Evolutionary conservation across 2,113 vertebrate species (phyloP).

Genomic region (Chlamydotis undulata): DNA sequence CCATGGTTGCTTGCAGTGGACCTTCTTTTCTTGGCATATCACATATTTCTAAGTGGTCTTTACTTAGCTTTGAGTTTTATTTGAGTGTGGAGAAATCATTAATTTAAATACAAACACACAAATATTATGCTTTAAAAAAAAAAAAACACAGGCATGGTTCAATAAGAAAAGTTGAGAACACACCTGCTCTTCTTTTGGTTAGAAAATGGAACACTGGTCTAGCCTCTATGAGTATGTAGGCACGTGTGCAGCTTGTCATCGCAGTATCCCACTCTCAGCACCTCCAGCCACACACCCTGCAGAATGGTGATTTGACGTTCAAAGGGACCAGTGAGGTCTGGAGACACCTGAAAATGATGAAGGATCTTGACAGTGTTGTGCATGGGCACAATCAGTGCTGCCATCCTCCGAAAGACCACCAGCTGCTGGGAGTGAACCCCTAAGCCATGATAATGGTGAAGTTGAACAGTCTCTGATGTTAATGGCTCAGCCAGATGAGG

Average conservation of each 20-base stretch:
- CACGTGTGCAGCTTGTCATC: background rate
- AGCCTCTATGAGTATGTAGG: fast-evolving
- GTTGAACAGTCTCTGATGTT: background rate
- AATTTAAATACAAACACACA: background rate
- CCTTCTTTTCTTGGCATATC: background rate
- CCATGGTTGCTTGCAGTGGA: background rate
- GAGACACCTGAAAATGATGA: background rate
- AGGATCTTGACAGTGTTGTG: fast-evolving
- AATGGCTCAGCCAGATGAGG: background rate
- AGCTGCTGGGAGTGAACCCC: background rate
- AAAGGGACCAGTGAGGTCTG: background rate
- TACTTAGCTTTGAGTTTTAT: background rate
- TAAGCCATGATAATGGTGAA: background rate
- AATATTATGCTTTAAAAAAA: background rate
- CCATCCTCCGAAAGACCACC: background rate
- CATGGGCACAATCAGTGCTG: background rate
- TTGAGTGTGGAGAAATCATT: background rate
- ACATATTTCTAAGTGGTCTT: background rate
- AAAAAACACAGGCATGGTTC: background rate
- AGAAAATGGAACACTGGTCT: background rate
- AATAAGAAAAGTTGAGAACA: background rate
- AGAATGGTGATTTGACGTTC: background rate
- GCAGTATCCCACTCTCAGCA: background rate
- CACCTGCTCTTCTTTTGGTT: background rate
- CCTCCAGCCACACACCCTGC: fast-evolving